Conservation (phyloP, 2,797 vertebrate species). For the Sandelia bainsii region DNA sequence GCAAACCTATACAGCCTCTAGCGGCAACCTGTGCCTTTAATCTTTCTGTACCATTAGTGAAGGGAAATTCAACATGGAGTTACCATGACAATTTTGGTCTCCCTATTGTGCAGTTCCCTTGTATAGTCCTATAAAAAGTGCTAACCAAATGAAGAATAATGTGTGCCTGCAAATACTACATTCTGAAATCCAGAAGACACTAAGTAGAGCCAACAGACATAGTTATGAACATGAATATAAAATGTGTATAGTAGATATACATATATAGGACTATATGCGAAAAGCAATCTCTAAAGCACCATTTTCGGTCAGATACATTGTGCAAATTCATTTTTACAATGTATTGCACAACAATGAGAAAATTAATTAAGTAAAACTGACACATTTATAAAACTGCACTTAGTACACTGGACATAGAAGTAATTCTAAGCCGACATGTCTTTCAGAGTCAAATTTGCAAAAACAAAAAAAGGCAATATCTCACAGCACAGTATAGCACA, state of each 20-base stretch:
- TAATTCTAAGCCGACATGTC: constrained; percentile 54
- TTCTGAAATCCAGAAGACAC: constrained; percentile 59
- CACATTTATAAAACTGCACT: constrained; percentile 66
- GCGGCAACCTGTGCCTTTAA: constrained; percentile 93
- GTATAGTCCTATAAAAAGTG: constrained; percentile 78
- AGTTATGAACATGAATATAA: constrained; percentile 66
- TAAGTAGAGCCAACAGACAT: constrained; percentile 57
- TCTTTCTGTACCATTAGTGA: constrained; percentile 81
- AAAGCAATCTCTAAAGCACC: constrained; percentile 81
- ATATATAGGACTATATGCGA: constrained; percentile 71
- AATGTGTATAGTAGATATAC: constrained; percentile 35
- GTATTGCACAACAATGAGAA: constrained; percentile 78
- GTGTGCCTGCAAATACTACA: constrained; percentile 72
- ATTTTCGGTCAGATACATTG: constrained; percentile 81
- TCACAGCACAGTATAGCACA: constrained; percentile 75
- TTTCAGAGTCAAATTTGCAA: constrained; percentile 60
- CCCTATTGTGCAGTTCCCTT: constrained; percentile 71
- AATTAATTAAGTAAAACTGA: constrained; percentile 57
- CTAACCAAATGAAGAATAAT: constrained; percentile 74
- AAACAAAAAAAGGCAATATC: constrained; percentile 68
- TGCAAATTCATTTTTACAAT: constrained; percentile 77
- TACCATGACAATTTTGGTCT: constrained; percentile 72
- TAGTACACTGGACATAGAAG: constrained; percentile 60
- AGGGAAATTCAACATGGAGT: constrained; percentile 70
- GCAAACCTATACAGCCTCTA: constrained; percentile 84